Percentiles rank a stretch among this genome's conserved stretches.
Conservation (phyloP, 2,888 invertebrate species). For the Sussaba pulchella region DNA sequence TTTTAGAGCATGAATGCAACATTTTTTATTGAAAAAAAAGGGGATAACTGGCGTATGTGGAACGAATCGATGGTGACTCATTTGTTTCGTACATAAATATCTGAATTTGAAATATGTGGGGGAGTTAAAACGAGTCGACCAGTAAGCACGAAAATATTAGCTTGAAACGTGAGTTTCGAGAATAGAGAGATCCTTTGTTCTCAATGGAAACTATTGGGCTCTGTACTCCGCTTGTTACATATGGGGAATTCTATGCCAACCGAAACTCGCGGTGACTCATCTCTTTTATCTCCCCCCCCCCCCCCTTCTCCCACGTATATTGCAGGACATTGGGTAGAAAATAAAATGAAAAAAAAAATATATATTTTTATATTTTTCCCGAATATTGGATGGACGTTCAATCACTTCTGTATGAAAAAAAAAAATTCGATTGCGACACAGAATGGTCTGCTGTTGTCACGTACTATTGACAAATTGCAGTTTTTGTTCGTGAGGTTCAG, state of each 20-base stretch:
- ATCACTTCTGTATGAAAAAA: too few species aligned
- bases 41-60: too few species aligned
- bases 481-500: too few species aligned
- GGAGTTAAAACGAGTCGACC: slow-evolving; percentile 5
- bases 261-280: not conserved
- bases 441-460: too few species aligned
- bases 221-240: not conserved
- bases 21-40: too few species aligned
- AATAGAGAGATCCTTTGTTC: slow-evolving; percentile 44
- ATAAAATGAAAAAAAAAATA: too few species aligned
- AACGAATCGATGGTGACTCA: too few species aligned
- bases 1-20: too few species aligned
- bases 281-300: slow-evolving; percentile 4
- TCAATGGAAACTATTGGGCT: slow-evolving; percentile 32
- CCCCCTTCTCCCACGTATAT: slow-evolving; percentile 10
- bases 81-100: too few species aligned
- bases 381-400: not conserved
- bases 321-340: too few species aligned
- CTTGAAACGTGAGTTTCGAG: slow-evolving; percentile 23
- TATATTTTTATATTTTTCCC: not conserved
- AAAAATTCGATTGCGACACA: too few species aligned
- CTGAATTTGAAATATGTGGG: slow-evolving; percentile 16
- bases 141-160: slow-evolving; percentile 15
- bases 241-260: not conserved
- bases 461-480: too few species aligned